phyloP scores from a whole-genome alignment of 1,140 invertebrate species.

The Cydia strobilella region DNA sequence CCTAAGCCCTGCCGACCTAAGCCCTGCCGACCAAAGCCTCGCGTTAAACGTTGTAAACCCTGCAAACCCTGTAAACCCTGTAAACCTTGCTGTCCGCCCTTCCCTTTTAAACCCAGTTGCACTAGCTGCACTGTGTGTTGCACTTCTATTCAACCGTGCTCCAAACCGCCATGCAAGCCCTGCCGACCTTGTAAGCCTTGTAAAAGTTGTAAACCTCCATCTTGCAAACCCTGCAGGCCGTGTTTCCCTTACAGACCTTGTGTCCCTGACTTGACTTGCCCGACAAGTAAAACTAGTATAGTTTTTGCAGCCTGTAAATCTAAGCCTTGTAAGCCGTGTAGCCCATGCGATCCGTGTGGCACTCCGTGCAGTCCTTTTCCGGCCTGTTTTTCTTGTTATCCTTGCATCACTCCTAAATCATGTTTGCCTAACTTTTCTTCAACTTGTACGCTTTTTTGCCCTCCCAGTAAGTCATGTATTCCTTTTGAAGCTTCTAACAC shows the following conservation, averaged over 20 bases:
- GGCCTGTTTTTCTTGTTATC: neutral
- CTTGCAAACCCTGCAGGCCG: conserved; percentile 26
- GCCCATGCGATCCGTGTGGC: neutral
- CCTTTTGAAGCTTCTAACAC: neutral
- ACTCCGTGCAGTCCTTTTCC: neutral
- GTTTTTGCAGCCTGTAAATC: neutral
- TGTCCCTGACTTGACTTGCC: conserved; percentile 22
- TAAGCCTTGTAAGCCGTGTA: neutral
- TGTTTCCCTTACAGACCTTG: conserved; percentile 35
- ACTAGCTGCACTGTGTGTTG: conserved; percentile 36
- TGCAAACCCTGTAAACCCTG: neutral
- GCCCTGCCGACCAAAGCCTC: neutral
- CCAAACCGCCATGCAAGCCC: conserved; percentile 42
- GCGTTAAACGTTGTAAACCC: conserved; percentile 9
- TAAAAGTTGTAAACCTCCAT: conserved; percentile 25
- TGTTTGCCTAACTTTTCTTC: neutral
- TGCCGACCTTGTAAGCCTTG: conserved; percentile 38
- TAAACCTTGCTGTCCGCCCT: conserved; percentile 12
- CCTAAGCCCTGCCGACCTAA: neutral
- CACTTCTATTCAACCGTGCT: conserved; percentile 38
- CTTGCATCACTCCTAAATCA: conserved; percentile 4
- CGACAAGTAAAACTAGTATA: conserved; percentile 13
- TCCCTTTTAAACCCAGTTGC: conserved; percentile 33
- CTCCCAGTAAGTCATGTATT: neutral
- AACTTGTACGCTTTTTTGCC: neutral